Evolutionary conservation across 2,888 invertebrate genomes (phyloP).

Genomic region (Calameuta filiformis): DNA sequence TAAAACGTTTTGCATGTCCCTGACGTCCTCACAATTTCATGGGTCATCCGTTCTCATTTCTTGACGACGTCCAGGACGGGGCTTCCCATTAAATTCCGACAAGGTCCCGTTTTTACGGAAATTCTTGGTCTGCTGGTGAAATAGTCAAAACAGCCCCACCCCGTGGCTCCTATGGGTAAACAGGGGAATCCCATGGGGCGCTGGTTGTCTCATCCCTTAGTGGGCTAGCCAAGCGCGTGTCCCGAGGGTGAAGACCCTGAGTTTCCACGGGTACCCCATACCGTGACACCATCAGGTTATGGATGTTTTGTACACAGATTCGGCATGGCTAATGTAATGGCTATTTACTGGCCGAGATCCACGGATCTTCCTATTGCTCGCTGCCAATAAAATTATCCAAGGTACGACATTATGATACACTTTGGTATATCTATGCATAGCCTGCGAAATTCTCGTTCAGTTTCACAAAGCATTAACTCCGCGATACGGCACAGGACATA

Average conservation of each 20-base stretch:
- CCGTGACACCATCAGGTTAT: constrained; percentile 56
- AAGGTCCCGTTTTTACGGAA: not conserved
- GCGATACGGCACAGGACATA: not conserved
- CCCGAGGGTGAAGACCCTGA: constrained; percentile 29
- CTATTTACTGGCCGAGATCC: constrained; percentile 40
- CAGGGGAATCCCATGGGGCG: constrained; percentile 22
- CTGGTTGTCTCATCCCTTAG: constrained; percentile 8
- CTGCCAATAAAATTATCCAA: constrained; percentile 63
- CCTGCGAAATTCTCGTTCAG: not conserved
- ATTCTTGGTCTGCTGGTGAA: constrained; percentile 29
- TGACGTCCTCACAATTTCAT: not conserved
- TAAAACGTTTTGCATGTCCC: constrained; percentile 7
- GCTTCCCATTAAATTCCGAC: not conserved
- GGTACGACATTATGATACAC: constrained; percentile 55
- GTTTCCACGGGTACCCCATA: constrained; percentile 18
- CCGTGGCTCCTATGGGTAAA: constrained; percentile 38
- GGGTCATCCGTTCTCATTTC: constrained; percentile 5
- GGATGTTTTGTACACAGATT: constrained; percentile 60
- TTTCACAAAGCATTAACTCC: not conserved
- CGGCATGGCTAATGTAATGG: constrained; percentile 60
- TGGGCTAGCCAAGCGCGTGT: constrained; percentile 28
- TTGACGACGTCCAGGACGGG: not conserved
- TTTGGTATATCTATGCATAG: constrained; percentile 6
- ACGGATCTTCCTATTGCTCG: constrained; percentile 31
- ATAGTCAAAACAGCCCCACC: constrained; percentile 57